Evolutionary conservation across 2,888 invertebrate genomes (phyloP).

Genomic region (Caenorhabditis sp.): DNA sequence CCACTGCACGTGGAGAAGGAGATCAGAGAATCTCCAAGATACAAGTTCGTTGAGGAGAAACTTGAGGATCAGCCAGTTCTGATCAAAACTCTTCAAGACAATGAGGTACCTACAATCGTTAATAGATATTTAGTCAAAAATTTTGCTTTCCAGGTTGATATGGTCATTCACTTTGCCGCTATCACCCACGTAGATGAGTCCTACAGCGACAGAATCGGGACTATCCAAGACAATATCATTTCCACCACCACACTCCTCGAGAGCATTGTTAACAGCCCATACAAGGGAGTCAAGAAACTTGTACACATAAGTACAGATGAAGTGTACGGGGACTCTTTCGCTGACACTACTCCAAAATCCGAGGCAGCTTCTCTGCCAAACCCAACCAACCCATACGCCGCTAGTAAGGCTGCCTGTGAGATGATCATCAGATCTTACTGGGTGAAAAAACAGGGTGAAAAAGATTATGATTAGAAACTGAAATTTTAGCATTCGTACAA

Average conservation of each 20-base stretch:
- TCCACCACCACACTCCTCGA: constrained; percentile 76
- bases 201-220: constrained; percentile 77
- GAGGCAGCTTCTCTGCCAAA: constrained; percentile 71
- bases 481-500: constrained; percentile 78
- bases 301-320: constrained; percentile 79
- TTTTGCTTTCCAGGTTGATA: constrained; percentile 65
- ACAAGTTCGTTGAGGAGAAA: constrained; percentile 72
- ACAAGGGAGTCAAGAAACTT: constrained; percentile 70
- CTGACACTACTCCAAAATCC: constrained; percentile 73
- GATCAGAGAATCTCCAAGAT: constrained; percentile 68
- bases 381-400: constrained; percentile 79
- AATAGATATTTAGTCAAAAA: too few relatives aligned
- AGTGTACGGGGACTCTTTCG: constrained; percentile 79
- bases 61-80: constrained; percentile 70
- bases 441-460: constrained; percentile 53
- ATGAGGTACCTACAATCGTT: too few relatives aligned
- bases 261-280: constrained; percentile 71
- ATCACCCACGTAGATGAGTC: constrained; percentile 79
- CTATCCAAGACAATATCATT: constrained; percentile 77
- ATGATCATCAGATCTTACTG: constrained; percentile 73
- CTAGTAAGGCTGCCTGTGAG: constrained; percentile 78
- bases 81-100: constrained; percentile 64
- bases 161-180: constrained; percentile 78
- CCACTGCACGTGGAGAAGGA: constrained; percentile 59
- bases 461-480: constrained; percentile 9